Conservation (phyloP, 2,888 invertebrate species). For the Margaritifera margaritifera region DNA sequence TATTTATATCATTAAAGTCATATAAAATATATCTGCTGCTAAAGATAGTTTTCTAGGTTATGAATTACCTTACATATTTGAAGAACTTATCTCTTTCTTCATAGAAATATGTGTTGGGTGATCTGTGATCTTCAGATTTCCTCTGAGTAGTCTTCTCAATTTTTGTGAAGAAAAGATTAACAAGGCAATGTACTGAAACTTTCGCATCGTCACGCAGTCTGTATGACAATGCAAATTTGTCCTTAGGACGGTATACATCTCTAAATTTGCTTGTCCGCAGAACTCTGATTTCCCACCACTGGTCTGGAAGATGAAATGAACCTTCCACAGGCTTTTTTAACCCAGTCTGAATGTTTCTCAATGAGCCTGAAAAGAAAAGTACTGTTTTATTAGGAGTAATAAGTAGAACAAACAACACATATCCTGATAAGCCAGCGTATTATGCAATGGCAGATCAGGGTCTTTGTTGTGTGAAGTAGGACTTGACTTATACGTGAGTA, state of each 20-base stretch:
- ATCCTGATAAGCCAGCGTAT: too few relatives aligned
- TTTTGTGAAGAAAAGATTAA: constrained; percentile 43
- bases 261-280: constrained; percentile 33
- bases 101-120: constrained; percentile 2
- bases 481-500: too few relatives aligned
- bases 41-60: too few relatives aligned
- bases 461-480: too few relatives aligned
- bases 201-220: constrained; percentile 41
- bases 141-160: constrained; percentile 10
- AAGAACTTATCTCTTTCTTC: constrained; percentile 3
- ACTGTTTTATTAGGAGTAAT: not conserved
- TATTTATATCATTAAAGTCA: too few relatives aligned
- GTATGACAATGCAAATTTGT: constrained; percentile 43
- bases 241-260: constrained; percentile 28
- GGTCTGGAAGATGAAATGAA: constrained; percentile 40
- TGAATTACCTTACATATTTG: constrained; percentile 5
- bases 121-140: constrained; percentile 1
- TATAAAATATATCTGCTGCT: too few relatives aligned
- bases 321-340: constrained; percentile 27
- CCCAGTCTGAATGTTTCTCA: constrained; percentile 23
- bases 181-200: constrained; percentile 32
- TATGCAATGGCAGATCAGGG: too few relatives aligned
- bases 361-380: constrained; percentile 24
- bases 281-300: constrained; percentile 53
- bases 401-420: too few relatives aligned